These are phyloP conservation scores for Glyptemys insculpta DNA, from an alignment of 2,797 vertebrate species.

Conservation along the genomic window DNA sequence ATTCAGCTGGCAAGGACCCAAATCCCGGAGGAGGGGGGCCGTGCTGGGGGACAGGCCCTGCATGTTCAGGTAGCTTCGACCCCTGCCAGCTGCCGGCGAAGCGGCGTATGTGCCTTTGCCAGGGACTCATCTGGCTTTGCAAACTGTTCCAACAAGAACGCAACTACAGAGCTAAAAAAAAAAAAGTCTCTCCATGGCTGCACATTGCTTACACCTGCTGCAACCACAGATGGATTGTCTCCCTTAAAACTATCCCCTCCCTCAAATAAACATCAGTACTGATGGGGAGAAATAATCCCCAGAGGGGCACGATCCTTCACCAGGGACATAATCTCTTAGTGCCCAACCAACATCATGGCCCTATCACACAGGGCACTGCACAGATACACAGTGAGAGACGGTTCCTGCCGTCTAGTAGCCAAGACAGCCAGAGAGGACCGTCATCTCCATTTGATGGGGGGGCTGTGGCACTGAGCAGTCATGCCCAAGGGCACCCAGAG, in stretches of 20 bases:
- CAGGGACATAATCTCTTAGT: neutral
- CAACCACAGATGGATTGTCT: neutral
- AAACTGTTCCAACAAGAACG: neutral
- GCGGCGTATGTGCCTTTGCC: neutral
- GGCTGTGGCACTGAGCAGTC: neutral
- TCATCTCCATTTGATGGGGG: neutral
- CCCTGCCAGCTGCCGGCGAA: neutral
- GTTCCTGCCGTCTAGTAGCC: neutral
- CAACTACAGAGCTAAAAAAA: neutral
- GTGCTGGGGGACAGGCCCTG: neutral
- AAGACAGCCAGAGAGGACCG: neutral
- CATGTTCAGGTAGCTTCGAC: neutral
- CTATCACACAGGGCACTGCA: neutral
- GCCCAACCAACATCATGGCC: neutral
- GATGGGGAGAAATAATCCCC: neutral
- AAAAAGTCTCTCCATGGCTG: neutral
- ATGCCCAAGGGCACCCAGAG: neutral
- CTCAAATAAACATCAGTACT: neutral
- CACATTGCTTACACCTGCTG: neutral
- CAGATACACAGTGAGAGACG: neutral
- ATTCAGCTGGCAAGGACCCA: neutral
- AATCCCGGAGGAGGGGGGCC: neutral
- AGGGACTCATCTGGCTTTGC: neutral
- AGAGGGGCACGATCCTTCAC: neutral
- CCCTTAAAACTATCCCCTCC: neutral